Evolutionary conservation across 1,140 invertebrate species (phyloP), one percentile per base, ranked within the genome.

Genomic region (Amyelois transitella): DNA sequence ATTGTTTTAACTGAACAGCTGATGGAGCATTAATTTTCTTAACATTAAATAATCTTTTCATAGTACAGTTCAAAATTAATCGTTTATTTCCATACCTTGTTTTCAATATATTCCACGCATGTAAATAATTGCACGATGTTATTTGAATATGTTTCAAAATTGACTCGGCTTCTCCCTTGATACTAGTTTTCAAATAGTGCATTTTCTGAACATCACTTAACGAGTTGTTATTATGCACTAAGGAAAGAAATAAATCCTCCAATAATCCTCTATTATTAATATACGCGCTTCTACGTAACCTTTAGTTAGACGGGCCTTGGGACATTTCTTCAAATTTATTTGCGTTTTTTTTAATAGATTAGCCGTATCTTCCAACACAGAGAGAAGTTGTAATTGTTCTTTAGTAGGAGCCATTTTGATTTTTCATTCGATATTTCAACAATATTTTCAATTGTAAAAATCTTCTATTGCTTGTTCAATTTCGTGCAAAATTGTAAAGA

Each of bases 1-100:
- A 43, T n/a, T 45, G 45, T 58, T 83, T 67, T 51, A 86, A 53
- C 44, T 56, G 57, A 21, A 18, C 32, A 21, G 66, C 55, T 49
- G 69, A 57, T 43, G 62, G 60, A 45, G 44, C 17, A 43, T 0
- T 55, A 2, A 62, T 25, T 17, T 28, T 51, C 7, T 17, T 51
- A 7, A 24, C 4, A 24, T 24, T 24, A 24, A 24, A 24, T 24
- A 58, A 53, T 50, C 28, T 53, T 32, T 58, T 58, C 45, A 53
- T 22, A 50, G 17, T 49, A 50, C n/a, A 25, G 25, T 59, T 59
- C 18, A 54, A 45, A 24, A 59, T 50, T 43, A 53, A 47, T 25
- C 51, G 28, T 53, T 59, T 58, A 20, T 59, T 52, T 17, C 51
- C 51, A 21, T 59, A 59, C 18, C 45, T 53, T 32, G 44, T 19